Conservation (phyloP, 2,797 vertebrate species). For the Epinephelus malabaricus region DNA sequence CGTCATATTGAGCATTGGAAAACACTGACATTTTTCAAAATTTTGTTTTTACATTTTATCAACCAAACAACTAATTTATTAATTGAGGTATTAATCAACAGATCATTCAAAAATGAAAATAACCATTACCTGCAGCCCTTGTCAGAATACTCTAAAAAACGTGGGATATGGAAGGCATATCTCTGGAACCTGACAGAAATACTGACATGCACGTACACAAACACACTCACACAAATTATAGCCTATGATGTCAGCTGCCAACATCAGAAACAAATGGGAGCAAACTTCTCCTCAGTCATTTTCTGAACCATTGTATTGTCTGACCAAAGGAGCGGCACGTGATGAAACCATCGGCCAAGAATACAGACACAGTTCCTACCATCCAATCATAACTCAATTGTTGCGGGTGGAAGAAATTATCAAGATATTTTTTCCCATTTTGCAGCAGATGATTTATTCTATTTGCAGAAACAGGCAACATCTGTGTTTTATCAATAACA, state of each 20-base stretch:
- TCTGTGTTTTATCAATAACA: conserved; percentile 86
- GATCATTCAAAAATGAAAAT: no score
- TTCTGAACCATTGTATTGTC: conserved; percentile 31
- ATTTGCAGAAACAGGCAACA: conserved; percentile 85
- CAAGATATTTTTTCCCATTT: conserved; percentile 71
- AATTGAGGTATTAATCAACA: no score
- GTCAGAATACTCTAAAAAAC: no score
- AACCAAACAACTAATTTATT: no score
- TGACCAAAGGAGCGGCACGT: conserved; percentile 38
- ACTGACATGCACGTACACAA: no score
- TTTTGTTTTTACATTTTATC: no score
- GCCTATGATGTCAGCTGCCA: conserved; percentile 25
- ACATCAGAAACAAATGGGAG: conserved; percentile 31
- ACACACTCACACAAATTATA: conserved; percentile 3
- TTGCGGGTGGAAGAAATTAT: conserved; percentile 74
- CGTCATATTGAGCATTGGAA: no score
- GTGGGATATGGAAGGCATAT: no score
- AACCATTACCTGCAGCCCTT: no score
- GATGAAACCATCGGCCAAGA: conserved; percentile 59
- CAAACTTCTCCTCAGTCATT: conserved; percentile 25
- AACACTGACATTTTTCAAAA: no score
- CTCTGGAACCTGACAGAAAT: no score
- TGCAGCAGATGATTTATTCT: conserved; percentile 84
- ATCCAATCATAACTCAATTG: conserved; percentile 54
- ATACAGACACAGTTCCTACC: conserved; percentile 30